Conservation (phyloP, 2,113 vertebrate species). For the Actinemys pallida region DNA sequence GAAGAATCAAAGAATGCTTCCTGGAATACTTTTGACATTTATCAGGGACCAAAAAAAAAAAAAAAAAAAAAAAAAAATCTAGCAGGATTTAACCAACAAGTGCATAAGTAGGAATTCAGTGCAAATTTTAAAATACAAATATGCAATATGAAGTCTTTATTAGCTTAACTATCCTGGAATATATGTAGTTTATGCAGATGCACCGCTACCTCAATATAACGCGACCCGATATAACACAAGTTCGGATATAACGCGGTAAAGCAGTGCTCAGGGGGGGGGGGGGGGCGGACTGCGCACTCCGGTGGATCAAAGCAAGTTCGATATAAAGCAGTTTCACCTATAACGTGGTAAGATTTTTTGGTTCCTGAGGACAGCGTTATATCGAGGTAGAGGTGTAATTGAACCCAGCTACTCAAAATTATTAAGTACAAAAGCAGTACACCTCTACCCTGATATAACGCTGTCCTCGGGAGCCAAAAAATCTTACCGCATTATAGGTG, state of each 20-base stretch:
- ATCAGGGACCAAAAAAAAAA: background rate
- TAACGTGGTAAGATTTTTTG: no score
- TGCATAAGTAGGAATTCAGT: background rate
- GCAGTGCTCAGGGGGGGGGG: no score
- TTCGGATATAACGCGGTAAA: no score
- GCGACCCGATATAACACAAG: no score
- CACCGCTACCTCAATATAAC: no score
- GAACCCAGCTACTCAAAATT: background rate
- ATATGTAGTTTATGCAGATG: background rate
- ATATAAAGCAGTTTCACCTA: no score
- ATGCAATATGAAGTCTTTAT: background rate
- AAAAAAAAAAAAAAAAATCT: background rate
- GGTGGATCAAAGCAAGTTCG: no score
- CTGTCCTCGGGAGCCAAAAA: no score
- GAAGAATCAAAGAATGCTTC: background rate
- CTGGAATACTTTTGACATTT: background rate
- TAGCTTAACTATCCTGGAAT: slow-evolving; percentile 7
- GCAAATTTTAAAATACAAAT: background rate
- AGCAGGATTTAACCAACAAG: background rate
- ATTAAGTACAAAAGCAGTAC: background rate
- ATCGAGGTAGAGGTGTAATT: background rate
- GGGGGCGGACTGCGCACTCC: no score
- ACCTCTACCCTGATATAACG: no score
- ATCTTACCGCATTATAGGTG: no score
- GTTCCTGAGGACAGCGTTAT: no score